Percentiles rank a stretch among this genome's conserved stretches.
phyloP scores from a whole-genome alignment of 2,888 invertebrate genomes.

The Trachelus tabidus region DNA sequence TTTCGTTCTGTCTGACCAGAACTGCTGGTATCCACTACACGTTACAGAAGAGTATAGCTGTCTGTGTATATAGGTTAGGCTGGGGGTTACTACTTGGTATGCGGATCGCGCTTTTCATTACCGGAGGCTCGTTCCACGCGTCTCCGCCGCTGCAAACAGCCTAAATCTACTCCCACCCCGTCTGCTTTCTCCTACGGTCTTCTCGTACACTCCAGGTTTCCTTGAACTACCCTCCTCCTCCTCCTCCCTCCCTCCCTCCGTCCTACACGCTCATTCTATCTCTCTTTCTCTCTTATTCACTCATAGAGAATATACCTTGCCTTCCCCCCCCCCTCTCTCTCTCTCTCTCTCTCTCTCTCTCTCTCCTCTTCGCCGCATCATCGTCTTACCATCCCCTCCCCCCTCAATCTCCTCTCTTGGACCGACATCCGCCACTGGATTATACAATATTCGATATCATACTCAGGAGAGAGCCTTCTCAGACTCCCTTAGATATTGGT shows the following conservation, averaged over 20 bases:
- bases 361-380: slow-evolving; percentile 37
- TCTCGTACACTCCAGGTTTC: slow-evolving; percentile 6
- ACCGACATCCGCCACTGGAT: slow-evolving; percentile 51
- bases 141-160: slow-evolving; percentile 62
- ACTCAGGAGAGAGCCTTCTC: neutral
- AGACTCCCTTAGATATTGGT: slow-evolving; percentile 19
- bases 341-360: slow-evolving; percentile 14
- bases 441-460: slow-evolving; percentile 59
- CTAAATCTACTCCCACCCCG: slow-evolving; percentile 61
- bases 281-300: slow-evolving; percentile 15
- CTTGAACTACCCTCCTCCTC: slow-evolving; percentile 21
- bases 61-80: slow-evolving; percentile 46
- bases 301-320: slow-evolving; percentile 13
- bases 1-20: slow-evolving; percentile 32
- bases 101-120: slow-evolving; percentile 74
- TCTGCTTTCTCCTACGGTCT: slow-evolving; percentile 15
- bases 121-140: slow-evolving; percentile 66
- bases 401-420: slow-evolving; percentile 27
- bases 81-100: slow-evolving; percentile 69
- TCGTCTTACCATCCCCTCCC: slow-evolving; percentile 34
- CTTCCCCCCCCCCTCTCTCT: slow-evolving; percentile 26
- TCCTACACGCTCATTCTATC: neutral
- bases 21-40: slow-evolving; percentile 52
- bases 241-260: slow-evolving; percentile 6
- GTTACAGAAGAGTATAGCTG: slow-evolving; percentile 27